Percentiles rank a stretch among this genome's conserved stretches.
Evolutionary conservation across 2,888 invertebrate species (phyloP).

Genomic region (Plagodis dolabraria): DNA sequence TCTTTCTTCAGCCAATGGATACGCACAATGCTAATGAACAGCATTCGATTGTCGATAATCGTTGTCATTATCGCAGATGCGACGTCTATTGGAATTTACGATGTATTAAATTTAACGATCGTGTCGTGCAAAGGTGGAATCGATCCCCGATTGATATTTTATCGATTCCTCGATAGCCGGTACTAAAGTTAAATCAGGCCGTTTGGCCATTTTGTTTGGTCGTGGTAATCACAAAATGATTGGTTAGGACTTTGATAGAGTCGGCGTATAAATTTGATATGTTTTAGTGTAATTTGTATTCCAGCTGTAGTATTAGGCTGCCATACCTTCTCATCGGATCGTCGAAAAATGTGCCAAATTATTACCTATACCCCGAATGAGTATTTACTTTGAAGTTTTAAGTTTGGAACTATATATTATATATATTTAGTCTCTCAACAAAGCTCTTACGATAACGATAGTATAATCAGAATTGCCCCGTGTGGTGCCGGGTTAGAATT

Average conservation of each 20-base stretch:
- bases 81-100: slow-evolving; percentile 69
- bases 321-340: no score
- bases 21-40: slow-evolving; percentile 49
- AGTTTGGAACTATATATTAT: no score
- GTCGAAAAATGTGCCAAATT: no score
- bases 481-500: no score
- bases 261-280: no score
- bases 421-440: no score
- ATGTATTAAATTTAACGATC: slow-evolving; percentile 68
- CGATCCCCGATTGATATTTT: slow-evolving; percentile 64
- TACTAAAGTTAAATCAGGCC: slow-evolving; percentile 25
- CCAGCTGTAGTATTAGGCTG: no score
- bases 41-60: slow-evolving; percentile 57
- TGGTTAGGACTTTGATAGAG: not conserved
- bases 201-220: slow-evolving; percentile 3
- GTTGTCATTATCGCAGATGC: slow-evolving; percentile 57
- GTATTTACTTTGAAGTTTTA: no score
- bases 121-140: slow-evolving; percentile 60
- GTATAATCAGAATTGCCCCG: no score
- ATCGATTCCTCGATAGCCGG: slow-evolving; percentile 33
- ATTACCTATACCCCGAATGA: no score
- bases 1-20: slow-evolving; percentile 13
- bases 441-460: no score
- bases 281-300: no score
- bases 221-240: slow-evolving; percentile 16